A percentile compares a stretch with the other conserved stretches of the same genome.
phyloP scores from a whole-genome alignment of 2,113 vertebrate species.

The Ovibos moschatus region DNA sequence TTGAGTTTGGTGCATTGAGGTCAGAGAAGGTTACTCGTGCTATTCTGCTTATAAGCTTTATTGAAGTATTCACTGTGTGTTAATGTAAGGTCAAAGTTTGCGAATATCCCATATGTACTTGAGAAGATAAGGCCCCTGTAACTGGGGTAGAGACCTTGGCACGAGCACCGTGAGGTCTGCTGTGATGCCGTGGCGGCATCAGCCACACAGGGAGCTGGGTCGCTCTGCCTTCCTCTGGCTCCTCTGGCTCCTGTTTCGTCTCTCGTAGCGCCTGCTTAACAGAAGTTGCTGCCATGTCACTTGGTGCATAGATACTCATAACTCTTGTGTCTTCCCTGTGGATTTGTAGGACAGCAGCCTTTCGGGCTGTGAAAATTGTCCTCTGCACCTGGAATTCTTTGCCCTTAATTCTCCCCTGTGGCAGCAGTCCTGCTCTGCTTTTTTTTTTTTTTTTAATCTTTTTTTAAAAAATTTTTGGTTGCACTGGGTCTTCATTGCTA shows the following conservation, averaged over 20 bases:
- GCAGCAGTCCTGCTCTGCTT: not conserved
- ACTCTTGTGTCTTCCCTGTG: not conserved
- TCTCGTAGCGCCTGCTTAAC: rapidly evolving
- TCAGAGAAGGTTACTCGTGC: not conserved
- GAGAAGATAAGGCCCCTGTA: not conserved
- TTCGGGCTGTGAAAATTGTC: not conserved
- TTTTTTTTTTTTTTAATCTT: not conserved
- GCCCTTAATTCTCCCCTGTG: not conserved
- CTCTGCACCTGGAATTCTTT: not conserved
- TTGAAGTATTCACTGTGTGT: not conserved
- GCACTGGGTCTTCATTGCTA: not conserved
- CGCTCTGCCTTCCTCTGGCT: not conserved
- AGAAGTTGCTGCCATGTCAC: not conserved
- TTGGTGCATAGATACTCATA: not conserved
- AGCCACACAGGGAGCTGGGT: rapidly evolving
- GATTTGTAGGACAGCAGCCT: not conserved
- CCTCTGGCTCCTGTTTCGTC: too few relatives aligned
- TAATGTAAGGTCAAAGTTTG: not conserved
- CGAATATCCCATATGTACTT: not conserved
- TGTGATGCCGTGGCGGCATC: rapidly evolving
- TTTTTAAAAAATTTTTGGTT: not conserved
- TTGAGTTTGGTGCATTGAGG: too few relatives aligned
- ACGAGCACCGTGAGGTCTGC: rapidly evolving
- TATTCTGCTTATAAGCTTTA: not conserved
- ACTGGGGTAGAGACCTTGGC: rapidly evolving